These are phyloP conservation scores for Globodera ellingtonae DNA, from an alignment of 1,140 invertebrate genomes.

Conservation along the genomic window DNA sequence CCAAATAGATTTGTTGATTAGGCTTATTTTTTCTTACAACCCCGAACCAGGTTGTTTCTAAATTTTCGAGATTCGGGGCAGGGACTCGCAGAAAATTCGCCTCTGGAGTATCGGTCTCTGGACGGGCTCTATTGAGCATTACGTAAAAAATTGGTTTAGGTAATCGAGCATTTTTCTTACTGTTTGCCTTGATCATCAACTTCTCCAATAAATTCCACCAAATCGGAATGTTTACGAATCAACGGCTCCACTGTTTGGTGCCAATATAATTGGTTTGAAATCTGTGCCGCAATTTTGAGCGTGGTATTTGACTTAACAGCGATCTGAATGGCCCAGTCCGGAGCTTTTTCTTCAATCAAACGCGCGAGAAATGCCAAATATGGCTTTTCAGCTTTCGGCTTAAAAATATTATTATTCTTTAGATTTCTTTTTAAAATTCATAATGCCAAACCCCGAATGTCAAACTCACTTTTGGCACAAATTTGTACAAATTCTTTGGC, in stretches of 20 bases:
- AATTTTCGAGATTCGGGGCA: too few relatives aligned
- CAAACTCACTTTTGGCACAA: neutral
- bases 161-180: neutral
- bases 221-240: neutral
- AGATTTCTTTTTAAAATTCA: too few relatives aligned
- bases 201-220: constrained; percentile 30
- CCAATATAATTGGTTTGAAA: constrained; percentile 16
- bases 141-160: too few relatives aligned
- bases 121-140: too few relatives aligned
- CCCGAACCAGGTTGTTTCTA: too few relatives aligned
- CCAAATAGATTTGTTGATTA: too few relatives aligned
- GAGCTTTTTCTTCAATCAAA: constrained; percentile 10
- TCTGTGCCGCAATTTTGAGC: constrained; percentile 31
- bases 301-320: constrained; percentile 20
- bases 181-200: constrained; percentile 13
- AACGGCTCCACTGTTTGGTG: constrained; percentile 17
- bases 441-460: neutral
- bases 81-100: too few relatives aligned
- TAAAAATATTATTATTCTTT: too few relatives aligned
- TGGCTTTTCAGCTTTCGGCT: neutral
- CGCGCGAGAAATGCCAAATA: constrained; percentile 35
- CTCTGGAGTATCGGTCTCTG: too few relatives aligned
- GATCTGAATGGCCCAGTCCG: constrained; percentile 30
- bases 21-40: too few relatives aligned
- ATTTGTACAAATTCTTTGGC: constrained; percentile 12